These are phyloP conservation scores for Ctenosaura bakeri DNA, from an alignment of 2,797 vertebrate species.

Conservation along the genomic window DNA sequence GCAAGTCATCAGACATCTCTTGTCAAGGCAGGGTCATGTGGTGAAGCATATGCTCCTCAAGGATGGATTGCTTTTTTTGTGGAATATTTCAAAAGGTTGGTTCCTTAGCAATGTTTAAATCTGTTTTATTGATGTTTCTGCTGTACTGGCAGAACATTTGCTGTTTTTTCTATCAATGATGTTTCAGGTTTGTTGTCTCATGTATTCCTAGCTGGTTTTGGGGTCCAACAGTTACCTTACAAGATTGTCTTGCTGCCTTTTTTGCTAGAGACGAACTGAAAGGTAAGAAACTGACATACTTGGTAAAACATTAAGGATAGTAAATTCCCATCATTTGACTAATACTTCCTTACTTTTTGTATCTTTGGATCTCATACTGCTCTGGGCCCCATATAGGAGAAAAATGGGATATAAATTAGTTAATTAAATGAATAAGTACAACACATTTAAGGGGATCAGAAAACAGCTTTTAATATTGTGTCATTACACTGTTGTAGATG, in stretches of 20 bases:
- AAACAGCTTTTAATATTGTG: not conserved
- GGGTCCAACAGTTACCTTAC: conserved; percentile 98
- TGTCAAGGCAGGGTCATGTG: conserved; percentile 96
- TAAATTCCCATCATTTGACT: not conserved
- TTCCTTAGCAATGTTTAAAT: conserved; percentile 32
- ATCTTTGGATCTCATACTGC: not conserved
- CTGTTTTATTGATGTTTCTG: conserved; percentile 74
- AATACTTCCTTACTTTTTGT: not conserved
- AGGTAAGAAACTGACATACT: conserved; percentile 84
- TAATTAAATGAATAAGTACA: not conserved
- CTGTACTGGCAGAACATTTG: conserved; percentile 79
- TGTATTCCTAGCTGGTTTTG: conserved; percentile 96
- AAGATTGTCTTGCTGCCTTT: conserved; percentile 99
- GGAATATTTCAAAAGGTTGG: conserved; percentile 97
- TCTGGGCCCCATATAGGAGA: not conserved
- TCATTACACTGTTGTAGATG: conserved; percentile 19
- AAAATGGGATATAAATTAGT: no score
- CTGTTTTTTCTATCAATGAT: conserved; percentile 80
- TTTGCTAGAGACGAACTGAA: conserved; percentile 98
- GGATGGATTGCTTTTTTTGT: conserved; percentile 98
- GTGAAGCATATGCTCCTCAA: conserved; percentile 95
- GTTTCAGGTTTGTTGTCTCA: conserved; percentile 85
- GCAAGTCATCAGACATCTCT: conserved; percentile 94
- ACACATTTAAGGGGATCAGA: not conserved
- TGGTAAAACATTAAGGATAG: not conserved